phyloP scores from a whole-genome alignment of 2,797 vertebrate species.

The Ctenochaetus hawaiiensis region DNA sequence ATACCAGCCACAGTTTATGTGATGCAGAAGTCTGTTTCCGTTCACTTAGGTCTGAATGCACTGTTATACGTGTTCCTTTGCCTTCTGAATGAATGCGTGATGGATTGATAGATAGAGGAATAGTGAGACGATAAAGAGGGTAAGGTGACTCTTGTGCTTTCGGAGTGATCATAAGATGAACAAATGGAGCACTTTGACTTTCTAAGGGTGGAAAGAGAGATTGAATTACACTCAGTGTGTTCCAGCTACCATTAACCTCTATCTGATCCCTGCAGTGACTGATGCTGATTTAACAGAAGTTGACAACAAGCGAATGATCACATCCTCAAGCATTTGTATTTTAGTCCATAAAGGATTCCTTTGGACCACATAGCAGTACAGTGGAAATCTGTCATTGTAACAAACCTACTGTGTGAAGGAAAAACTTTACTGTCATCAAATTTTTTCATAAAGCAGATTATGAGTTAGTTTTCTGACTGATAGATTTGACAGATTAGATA shows the following conservation, averaged over 20 bases:
- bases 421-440: too few relatives aligned
- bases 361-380: too few relatives aligned
- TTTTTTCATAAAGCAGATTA: too few relatives aligned
- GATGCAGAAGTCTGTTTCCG: neutral
- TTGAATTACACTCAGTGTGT: neutral
- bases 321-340: too few relatives aligned
- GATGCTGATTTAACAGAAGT: too few relatives aligned
- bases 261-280: too few relatives aligned
- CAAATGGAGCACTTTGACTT: slow-evolving; percentile 14
- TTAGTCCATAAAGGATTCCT: too few relatives aligned
- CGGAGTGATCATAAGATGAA: slow-evolving; percentile 2
- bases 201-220: neutral
- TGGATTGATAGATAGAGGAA: slow-evolving; percentile 4
- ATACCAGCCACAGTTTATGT: neutral
- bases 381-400: too few relatives aligned
- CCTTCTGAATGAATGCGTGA: neutral
- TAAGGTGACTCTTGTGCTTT: neutral
- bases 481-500: too few relatives aligned
- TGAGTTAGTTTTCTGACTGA: too few relatives aligned
- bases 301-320: too few relatives aligned
- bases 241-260: neutral
- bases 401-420: too few relatives aligned
- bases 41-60: neutral
- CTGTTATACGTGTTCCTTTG: neutral
- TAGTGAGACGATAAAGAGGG: slow-evolving; percentile 6